These are phyloP conservation scores for Picus viridis DNA, from an alignment of 2,797 vertebrate species.

Conservation along the genomic window DNA sequence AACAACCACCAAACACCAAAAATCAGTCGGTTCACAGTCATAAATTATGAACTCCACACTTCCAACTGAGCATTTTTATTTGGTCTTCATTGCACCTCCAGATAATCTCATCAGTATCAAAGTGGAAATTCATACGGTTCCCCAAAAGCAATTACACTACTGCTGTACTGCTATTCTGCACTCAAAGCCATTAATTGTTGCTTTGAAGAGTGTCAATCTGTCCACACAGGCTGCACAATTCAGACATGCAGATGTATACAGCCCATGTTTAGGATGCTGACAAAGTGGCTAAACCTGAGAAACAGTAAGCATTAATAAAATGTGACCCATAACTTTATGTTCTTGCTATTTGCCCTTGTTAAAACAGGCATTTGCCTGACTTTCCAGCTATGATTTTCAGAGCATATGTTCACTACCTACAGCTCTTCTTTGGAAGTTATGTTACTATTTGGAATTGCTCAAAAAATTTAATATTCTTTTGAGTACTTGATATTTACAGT, in stretches of 20 bases:
- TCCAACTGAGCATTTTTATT: not conserved
- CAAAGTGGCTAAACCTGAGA: not conserved
- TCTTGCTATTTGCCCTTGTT: conserved; percentile 44
- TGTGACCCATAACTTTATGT: not conserved
- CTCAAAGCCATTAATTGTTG: not conserved
- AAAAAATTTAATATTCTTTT: conserved; percentile 70
- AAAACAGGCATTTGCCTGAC: conserved; percentile 34
- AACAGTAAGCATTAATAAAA: conserved; percentile 25
- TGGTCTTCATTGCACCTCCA: not conserved
- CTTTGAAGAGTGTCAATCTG: not conserved
- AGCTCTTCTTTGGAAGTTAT: conserved; percentile 35
- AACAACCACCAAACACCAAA: too few species aligned
- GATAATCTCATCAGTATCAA: not conserved
- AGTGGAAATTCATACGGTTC: not conserved
- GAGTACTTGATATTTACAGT: conserved; percentile 71
- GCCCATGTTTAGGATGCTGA: not conserved
- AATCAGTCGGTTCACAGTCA: not conserved
- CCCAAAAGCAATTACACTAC: not conserved
- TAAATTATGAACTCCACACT: not conserved
- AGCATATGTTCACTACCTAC: not conserved
- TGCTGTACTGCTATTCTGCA: not conserved
- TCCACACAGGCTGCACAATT: rapidly evolving
- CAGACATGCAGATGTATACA: not conserved
- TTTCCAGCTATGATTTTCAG: conserved; percentile 22
- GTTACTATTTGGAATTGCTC: conserved; percentile 49